Evolutionary conservation across 2,888 invertebrate genomes (phyloP).

Genomic region (Biston stratarius): DNA sequence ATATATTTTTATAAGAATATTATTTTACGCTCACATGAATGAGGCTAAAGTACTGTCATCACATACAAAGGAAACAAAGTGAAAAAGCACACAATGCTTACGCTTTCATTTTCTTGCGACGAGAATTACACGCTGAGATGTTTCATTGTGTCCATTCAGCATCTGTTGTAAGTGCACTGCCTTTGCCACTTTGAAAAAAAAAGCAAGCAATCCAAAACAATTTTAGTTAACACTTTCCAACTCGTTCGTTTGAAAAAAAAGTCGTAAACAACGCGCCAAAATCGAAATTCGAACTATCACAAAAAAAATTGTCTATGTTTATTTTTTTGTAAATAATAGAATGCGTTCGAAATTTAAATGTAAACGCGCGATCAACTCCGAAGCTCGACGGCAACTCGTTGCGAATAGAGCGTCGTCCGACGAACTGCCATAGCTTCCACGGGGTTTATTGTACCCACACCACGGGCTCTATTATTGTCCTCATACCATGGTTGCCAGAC

Average conservation of each 20-base stretch:
- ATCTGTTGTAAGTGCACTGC: constrained; percentile 61
- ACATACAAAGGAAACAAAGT: constrained; percentile 52
- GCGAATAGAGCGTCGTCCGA: constrained; percentile 59
- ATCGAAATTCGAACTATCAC: constrained; percentile 36
- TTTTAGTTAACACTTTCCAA: constrained; percentile 45
- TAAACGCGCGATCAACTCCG: constrained; percentile 81
- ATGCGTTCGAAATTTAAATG: constrained; percentile 64
- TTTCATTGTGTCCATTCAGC: constrained; percentile 74
- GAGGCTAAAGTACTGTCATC: constrained; percentile 6
- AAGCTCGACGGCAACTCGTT: constrained; percentile 79
- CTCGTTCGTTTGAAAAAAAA: constrained; percentile 37
- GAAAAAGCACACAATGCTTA: constrained; percentile 73
- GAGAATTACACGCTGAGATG: constrained; percentile 74
- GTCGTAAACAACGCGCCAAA: constrained; percentile 35
- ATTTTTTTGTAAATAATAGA: constrained; percentile 18
- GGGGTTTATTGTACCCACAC: constrained; percentile 71
- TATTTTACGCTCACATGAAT: constrained; percentile 12
- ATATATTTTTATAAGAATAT: background rate
- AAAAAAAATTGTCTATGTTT: constrained; percentile 15
- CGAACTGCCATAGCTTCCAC: constrained; percentile 68
- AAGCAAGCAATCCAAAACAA: constrained; percentile 48
- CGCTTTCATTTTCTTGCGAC: constrained; percentile 81
- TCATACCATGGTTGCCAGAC: constrained; percentile 70
- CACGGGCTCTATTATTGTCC: constrained; percentile 25
- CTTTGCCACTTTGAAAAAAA: constrained; percentile 31